A percentile compares a stretch with the other conserved stretches of the same genome.
Evolutionary conservation across 2,797 vertebrate species (phyloP).

Genomic region (Corythornis leucogaster): DNA sequence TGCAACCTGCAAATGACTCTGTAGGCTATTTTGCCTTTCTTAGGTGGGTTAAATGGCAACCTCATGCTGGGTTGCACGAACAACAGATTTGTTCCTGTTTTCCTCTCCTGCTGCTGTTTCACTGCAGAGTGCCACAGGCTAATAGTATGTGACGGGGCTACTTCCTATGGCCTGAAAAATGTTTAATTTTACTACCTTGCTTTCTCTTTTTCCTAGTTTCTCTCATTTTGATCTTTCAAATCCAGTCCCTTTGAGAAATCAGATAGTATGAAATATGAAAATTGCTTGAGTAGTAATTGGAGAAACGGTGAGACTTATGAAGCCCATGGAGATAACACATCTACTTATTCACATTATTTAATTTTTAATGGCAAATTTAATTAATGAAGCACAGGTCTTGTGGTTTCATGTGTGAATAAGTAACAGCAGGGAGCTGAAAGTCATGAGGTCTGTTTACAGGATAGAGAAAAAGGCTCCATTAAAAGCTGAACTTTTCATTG

Average conservation of each 20-base stretch:
- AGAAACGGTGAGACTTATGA: constrained; percentile 79
- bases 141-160: constrained; percentile 15
- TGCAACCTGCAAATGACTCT: not conserved
- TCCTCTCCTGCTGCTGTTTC: constrained; percentile 47
- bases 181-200: constrained; percentile 50
- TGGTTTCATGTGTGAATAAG: constrained; percentile 66
- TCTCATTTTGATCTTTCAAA: constrained; percentile 75
- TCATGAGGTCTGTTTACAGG: constrained; percentile 51
- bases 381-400: constrained; percentile 80
- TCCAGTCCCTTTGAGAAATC: constrained; percentile 81
- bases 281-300: constrained; percentile 82
- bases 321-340: constrained; percentile 82
- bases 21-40: not conserved
- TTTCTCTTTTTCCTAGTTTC: constrained; percentile 40
- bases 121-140: constrained; percentile 51
- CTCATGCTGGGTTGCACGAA: constrained; percentile 38
- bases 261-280: constrained; percentile 85
- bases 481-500: constrained; percentile 44
- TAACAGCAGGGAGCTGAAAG: constrained; percentile 55
- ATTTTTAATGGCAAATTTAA: constrained; percentile 86
- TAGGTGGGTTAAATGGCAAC: constrained; percentile 24
- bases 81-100: constrained; percentile 64
- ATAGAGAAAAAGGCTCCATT: constrained; percentile 33
- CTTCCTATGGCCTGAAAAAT: constrained; percentile 50
- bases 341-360: constrained; percentile 86